Base-by-base conservation (phyloP, 2,797 vertebrate species). In the Anabacerthia variegaticeps region DNA sequence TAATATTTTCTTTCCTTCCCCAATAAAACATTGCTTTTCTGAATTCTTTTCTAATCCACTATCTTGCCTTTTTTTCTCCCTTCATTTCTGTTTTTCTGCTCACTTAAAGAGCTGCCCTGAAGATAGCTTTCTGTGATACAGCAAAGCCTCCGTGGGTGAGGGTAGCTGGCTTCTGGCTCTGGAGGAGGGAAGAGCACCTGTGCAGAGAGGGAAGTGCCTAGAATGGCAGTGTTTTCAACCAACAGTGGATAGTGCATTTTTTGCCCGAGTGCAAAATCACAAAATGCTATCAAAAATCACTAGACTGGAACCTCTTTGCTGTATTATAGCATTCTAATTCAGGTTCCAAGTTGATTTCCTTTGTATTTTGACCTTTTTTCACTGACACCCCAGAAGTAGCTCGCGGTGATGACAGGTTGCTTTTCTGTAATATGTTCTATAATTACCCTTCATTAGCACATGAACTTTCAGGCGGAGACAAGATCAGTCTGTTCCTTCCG, bases 1-100 rank as follows among this genome's bases (percentile, higher is more conserved):
- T 92, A 82, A 19, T 81, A 36, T 66, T 89, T 84, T 89, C 20
- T 79, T 87, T 90, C 17, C 30, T 94, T 24, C 9, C 37, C 41
- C 63, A 77, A n/a, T 90, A 88, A 94, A 75, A 84, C 30, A 68
- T 12, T 34, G 10, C 22, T 92, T 92, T 96, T 91, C 67, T 73
- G 61, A 44, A 65, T 94, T 93, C 20, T 88, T 93, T 90, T 94
- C 83, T 94, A 52, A 93, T 72, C 46, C 41, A 76, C 61, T 28
- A 58, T 62, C 54, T 65, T 68, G 79, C 4, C 26, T 67, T 55
- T 34, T 89, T 54, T 56, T 2, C 32, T 48, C n/a, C 30, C 52
- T 93, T 93, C 15, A 1, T 91, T 95, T 89, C 73, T 72, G 9
- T 61, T 59, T 24, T 49, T 55, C 21, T 9, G 7, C 18, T 30